Evolutionary conservation across 1,140 invertebrate species (phyloP), one percentile per base, ranked within the genome.

Genomic region (Hypsibius dujardini): DNA sequence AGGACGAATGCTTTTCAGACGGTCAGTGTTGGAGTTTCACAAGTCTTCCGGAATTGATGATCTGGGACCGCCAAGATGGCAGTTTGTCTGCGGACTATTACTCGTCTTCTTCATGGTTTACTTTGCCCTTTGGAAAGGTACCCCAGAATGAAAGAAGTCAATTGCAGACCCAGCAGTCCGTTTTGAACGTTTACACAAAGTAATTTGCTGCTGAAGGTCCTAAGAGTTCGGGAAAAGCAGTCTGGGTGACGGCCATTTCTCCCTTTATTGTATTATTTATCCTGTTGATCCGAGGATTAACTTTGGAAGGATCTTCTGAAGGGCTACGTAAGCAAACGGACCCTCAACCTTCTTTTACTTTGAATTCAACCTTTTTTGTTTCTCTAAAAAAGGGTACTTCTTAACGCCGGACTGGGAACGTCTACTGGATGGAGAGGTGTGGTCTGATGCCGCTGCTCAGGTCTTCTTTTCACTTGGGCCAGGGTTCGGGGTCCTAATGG

Each of bases 401-500:
- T 72, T 80, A 70, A 74, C 73, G 42, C 79, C 79, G 28, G 71
- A 75, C 15, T 77, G 77, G 69, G 71, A 77, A 40, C 78, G 80
- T 67, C 75, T 83, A 1, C 75, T 76, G 28, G 78, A 80, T 71
- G 76, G 79, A 28, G 76, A 81, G 14, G 94, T 96, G 0, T 97
- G 94, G 94, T 79, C 95, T 40, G 92, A 95, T 81, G 93, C 94
- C 0, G 93, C 90, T 1, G 95, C 92, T 0, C 94, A 97, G 79
- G 96, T 97, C 75, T 98, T 98, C 81, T 98, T 96, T 79, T 95
- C 91, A 0, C 82, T 97, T 70, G 94, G 94, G 1, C 80, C 95
- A 59, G 93, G 91, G 3, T 97, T 96, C 76, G 94, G 94, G 28
- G 91, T 92, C 0, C 80, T 95, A 2, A 94, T 95, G 70, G 92